Percentiles rank a stretch among this genome's conserved stretches.
These are phyloP conservation scores for Engystomops pustulosus DNA, from an alignment of 2,113 vertebrate genomes.

Conservation along the genomic window DNA sequence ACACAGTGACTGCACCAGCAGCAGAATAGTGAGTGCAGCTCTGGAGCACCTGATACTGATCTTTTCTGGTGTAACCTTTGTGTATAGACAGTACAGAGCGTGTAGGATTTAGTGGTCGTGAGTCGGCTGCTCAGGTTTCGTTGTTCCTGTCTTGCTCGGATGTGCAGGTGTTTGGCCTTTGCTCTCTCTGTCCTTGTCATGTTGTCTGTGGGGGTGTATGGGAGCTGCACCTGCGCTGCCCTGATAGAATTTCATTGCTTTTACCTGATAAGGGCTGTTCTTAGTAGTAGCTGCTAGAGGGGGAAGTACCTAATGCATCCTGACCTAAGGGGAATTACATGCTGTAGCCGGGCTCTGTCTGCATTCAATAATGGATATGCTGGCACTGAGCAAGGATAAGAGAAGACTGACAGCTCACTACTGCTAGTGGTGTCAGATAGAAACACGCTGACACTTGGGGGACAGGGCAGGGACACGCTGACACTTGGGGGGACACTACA, in stretches of 20 bases:
- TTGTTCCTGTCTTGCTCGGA: background rate
- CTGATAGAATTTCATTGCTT: conserved; percentile 64
- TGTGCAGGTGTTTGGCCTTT: conserved; percentile 71
- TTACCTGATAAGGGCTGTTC: conserved; percentile 66
- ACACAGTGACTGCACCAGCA: too few species aligned
- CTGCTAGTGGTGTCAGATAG: background rate
- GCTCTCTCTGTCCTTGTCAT: conserved; percentile 65
- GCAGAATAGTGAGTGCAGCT: too few species aligned
- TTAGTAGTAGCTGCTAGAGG: background rate
- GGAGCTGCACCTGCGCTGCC: conserved; percentile 70
- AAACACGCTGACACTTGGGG: background rate
- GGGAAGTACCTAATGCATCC: too few species aligned
- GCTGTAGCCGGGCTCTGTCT: background rate
- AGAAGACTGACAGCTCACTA: too few species aligned
- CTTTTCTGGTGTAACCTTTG: too few species aligned
- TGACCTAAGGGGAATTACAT: background rate
- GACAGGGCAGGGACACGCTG: background rate
- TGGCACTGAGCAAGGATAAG: too few species aligned
- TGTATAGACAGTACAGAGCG: background rate
- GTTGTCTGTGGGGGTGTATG: conserved; percentile 60
- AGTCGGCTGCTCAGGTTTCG: conserved; percentile 13
- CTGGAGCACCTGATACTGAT: too few species aligned
- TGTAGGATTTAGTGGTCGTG: background rate
- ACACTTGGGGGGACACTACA: too few species aligned
- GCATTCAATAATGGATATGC: too few species aligned